Conservation (phyloP, 2,797 vertebrate species). For the Leptatherina wallacei region DNA sequence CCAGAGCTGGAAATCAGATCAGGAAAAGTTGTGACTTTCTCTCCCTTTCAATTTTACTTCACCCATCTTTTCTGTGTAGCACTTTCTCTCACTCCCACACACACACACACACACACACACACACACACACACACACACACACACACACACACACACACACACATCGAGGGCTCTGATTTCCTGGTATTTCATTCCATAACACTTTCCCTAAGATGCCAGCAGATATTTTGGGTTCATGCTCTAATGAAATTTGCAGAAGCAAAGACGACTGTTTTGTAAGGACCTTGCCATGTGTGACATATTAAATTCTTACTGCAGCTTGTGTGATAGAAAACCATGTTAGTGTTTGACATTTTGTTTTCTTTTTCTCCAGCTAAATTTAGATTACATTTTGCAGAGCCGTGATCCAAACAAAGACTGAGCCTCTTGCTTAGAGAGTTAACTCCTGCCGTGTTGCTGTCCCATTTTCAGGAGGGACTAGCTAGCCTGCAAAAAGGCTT, state of each 20-base stretch:
- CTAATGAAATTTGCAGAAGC: constrained; percentile 66
- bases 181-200: constrained; percentile 64
- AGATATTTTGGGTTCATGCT: constrained; percentile 56
- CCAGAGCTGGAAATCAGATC: background rate
- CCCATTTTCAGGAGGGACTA: constrained; percentile 57
- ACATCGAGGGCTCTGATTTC: constrained; percentile 17
- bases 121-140: constrained; percentile 3
- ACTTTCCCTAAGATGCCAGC: constrained; percentile 45
- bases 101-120: background rate
- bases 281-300: constrained; percentile 53
- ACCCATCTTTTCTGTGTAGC: background rate
- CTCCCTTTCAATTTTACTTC: background rate
- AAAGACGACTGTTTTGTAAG: constrained; percentile 49
- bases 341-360: constrained; percentile 62
- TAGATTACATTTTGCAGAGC: constrained; percentile 70
- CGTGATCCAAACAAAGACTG: constrained; percentile 69
- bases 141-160: constrained; percentile 14
- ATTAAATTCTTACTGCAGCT: constrained; percentile 51
- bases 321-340: constrained; percentile 47
- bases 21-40: background rate
- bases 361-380: constrained; percentile 65
- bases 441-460: constrained; percentile 72
- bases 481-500: constrained; percentile 57
- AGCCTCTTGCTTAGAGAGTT: constrained; percentile 69
- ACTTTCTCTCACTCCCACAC: background rate